These are phyloP conservation scores for Ceratoteleas bidentatus DNA, from an alignment of 1,140 invertebrate species.

Conservation along the genomic window DNA sequence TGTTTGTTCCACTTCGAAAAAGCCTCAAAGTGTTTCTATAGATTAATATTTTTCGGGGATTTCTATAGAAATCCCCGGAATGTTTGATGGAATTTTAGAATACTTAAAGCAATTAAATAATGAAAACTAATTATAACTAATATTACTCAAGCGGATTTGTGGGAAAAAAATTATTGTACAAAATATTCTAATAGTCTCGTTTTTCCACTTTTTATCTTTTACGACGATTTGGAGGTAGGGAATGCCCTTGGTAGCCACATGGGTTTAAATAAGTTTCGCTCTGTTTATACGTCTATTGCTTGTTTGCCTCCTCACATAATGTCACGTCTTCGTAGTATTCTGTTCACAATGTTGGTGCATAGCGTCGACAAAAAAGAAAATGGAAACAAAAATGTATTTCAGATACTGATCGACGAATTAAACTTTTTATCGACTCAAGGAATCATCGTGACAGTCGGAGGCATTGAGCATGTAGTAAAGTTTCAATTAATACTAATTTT, in stretches of 20 bases:
- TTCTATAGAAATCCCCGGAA: neutral
- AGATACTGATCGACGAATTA: neutral
- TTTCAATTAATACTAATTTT: neutral
- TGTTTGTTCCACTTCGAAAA: conserved; percentile 3
- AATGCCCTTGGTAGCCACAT: neutral
- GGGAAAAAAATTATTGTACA: neutral
- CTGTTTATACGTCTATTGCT: neutral
- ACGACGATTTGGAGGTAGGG: neutral
- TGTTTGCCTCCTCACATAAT: neutral
- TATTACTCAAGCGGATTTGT: neutral
- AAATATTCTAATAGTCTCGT: neutral
- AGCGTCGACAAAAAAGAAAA: neutral
- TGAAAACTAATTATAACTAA: neutral
- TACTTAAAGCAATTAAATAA: neutral
- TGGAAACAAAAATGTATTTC: neutral
- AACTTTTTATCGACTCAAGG: neutral
- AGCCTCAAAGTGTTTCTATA: neutral
- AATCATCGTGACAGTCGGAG: neutral
- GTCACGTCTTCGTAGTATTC: neutral
- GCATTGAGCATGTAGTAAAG: neutral
- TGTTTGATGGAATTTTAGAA: neutral
- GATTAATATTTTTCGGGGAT: too few relatives aligned
- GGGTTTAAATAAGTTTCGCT: neutral
- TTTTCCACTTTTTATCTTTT: neutral
- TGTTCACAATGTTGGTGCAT: neutral